phyloP scores from a whole-genome alignment of 2,888 invertebrate genomes.

The Polydrusus tereticollis region DNA sequence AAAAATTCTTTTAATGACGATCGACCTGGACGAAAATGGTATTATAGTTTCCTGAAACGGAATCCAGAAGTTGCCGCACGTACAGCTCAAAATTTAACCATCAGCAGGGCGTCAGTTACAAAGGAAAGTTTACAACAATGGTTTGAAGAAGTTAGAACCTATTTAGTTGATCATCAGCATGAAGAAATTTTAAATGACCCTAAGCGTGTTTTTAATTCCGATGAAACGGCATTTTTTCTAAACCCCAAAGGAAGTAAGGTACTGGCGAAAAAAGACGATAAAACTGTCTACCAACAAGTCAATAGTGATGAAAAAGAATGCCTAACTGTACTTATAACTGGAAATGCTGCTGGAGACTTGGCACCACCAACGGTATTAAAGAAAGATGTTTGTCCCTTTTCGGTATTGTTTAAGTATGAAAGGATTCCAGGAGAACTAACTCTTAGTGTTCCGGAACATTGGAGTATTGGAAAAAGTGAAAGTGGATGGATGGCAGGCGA shows the following conservation, averaged over 20 bases:
- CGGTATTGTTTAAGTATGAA: constrained; percentile 28
- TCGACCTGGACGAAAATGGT: too few species aligned
- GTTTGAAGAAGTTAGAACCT: not conserved
- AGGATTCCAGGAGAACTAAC: constrained; percentile 4
- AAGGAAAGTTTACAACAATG: not conserved
- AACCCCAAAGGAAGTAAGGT: constrained; percentile 30
- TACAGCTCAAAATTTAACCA: too few species aligned
- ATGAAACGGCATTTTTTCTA: constrained; percentile 38
- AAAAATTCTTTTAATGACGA: too few species aligned
- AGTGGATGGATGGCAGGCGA: too few species aligned
- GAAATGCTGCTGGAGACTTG: constrained; percentile 31
- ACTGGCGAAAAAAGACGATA: constrained; percentile 19
- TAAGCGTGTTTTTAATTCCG: constrained; percentile 31
- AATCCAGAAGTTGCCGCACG: too few species aligned
- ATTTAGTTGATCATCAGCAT: not conserved
- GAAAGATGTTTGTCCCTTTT: too few species aligned
- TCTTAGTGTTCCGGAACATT: too few species aligned
- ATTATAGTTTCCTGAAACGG: not conserved
- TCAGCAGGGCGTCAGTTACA: too few species aligned
- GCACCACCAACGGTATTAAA: constrained; percentile 18
- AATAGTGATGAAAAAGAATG: constrained; percentile 42
- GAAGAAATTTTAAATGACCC: constrained; percentile 12
- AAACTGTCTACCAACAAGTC: constrained; percentile 25
- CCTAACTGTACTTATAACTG: constrained; percentile 36
- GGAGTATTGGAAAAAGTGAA: too few species aligned